Base-by-base conservation (phyloP, 2,797 vertebrate genomes). In the Australoheros facetus region DNA sequence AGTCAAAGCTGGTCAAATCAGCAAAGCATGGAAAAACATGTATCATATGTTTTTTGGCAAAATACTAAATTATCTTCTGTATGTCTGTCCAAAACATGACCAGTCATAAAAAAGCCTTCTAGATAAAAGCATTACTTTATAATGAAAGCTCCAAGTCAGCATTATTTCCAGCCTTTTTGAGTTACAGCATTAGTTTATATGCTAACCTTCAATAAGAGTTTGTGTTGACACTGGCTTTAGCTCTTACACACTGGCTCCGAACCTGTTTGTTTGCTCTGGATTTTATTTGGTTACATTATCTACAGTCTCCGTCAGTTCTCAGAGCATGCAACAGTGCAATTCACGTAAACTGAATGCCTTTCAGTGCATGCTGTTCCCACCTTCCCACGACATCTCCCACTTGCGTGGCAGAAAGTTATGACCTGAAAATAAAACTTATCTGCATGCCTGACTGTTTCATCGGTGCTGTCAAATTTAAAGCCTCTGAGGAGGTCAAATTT, bases 151-250 rank as follows among this genome's bases (percentile, higher is more conserved):
- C 42, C 21, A 21, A 80, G 51, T 77, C 23, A 21, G 77, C 60
- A 73, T 69, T 73, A 79, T 75, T 59, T 57, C 8, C 71, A 66
- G 57, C 53, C 39, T 73, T 8, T 71, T 7, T 56, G 54, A 77
- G 28, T 77, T 77, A 56, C 42, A 23, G 12, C 17, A 62, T 88
- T 37, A 28, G 13, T 70, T 73, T 82, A 74, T 78, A 79, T 59
- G 75, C 85, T 85, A 86, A 87, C 74, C 83, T 89, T 85, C 70
- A 79, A 86, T 88, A 79, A 81, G 54, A 72, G 14, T 70, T 54
- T 73, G 28, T 91, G 89, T 88, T 92, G 88, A 91, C 79, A 2
- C 60, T 88, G 80, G 85, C 80, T 53, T 75, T n/a, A 28, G 58
- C 42, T 75, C 48, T 71, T 37, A 58, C 16, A 70, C 19, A 56